Percentiles rank a stretch among this genome's conserved stretches.
phyloP scores from a whole-genome alignment of 2,888 invertebrate genomes.

The Pomacea canaliculata region DNA sequence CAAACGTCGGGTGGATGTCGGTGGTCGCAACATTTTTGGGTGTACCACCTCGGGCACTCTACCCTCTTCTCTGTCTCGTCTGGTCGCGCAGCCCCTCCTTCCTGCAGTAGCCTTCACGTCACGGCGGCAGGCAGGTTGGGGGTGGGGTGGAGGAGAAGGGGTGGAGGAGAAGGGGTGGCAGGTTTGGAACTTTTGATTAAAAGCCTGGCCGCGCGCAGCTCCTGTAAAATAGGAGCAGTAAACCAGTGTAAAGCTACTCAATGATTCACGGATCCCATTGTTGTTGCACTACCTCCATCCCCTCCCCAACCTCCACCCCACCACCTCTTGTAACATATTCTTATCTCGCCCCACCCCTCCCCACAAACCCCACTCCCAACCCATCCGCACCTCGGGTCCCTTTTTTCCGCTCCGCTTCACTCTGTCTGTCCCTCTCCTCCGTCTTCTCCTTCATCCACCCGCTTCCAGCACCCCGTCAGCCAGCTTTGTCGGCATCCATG shows the following conservation, averaged over 20 bases:
- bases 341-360: not conserved
- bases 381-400: not conserved
- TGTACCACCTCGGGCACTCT: no score
- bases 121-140: not conserved
- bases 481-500: no score
- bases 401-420: not conserved
- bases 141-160: not conserved
- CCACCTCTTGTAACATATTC: not conserved
- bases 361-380: no score
- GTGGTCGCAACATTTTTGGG: no score
- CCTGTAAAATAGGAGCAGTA: not conserved
- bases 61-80: not conserved
- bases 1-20: no score
- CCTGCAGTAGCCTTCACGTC: not conserved
- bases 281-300: not conserved
- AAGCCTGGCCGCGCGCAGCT: not conserved
- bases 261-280: not conserved
- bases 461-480: no score
- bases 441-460: no score
- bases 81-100: not conserved
- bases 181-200: conserved; percentile 1
- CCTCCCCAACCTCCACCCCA: not conserved
- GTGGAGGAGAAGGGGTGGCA: not conserved
- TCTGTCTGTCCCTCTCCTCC: no score
- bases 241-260: conserved; percentile 4